Base-by-base conservation (phyloP, 2,888 invertebrate genomes). In the Lordiphosa andalusiaca region DNA sequence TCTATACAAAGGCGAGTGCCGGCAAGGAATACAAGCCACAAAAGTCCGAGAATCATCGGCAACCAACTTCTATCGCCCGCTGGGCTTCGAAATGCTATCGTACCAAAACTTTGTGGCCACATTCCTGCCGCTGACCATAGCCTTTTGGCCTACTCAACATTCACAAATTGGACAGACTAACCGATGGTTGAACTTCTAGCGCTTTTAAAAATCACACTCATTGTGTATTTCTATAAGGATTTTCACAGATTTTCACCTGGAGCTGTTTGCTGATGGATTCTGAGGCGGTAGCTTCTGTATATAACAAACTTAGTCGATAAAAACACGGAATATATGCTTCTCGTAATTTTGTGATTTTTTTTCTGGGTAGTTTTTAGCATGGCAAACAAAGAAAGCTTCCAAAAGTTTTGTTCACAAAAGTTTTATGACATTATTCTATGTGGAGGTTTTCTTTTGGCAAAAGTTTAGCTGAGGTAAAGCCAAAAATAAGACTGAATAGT, bases 171-270 rank as follows among this genome's bases (percentile, higher is more conserved):
- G 64, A 65, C 5, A 48, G 21, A 5, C 12, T 67, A 9, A 71
- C 60, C 4, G 61, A 70, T 7, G 4, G 48, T 76, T n/a, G 67
- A 54, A 47, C 4, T 59, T 4, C 36, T 71, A 55, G 51, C 55
- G 2, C 33, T 63, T 1, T 56, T 33, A 13, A 72, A 68, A 21
- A 44, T 59, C 6, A 44, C 9, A 0, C 5, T 64, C 6, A 52
- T 73, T 2, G 21, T 68, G 0, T 47, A 47, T 9, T 13, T 33
- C 1, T 49, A 30, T n/a, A 12, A 46, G 21, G 38, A 60, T 5
- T 41, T 66, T 3, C 36, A 36, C 5, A 4, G 6, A 4, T 40
- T 73, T 1, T 57, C 67, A n/a, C n/a, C n/a, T n/a, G n/a, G n/a
- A n/a, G n/a, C n/a, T n/a, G n/a, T n/a, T n/a, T n/a, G n/a, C n/a